Evolutionary conservation across 2,113 vertebrate species (phyloP).

Genomic region (Eulemur macaco): DNA sequence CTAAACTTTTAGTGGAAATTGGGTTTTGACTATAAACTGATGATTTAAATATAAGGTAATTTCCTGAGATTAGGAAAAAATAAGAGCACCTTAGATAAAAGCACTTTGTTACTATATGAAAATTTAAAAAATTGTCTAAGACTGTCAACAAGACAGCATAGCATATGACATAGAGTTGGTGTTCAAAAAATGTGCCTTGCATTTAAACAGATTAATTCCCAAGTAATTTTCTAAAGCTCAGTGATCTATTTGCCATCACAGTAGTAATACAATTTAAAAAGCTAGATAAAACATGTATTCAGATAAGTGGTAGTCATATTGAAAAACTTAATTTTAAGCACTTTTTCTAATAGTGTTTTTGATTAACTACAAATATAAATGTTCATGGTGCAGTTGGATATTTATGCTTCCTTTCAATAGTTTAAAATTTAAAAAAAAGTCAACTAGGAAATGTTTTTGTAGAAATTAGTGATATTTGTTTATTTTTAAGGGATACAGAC

Average conservation of each 20-base stretch:
- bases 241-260: background rate
- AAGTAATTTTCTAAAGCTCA: slow-evolving; percentile 38
- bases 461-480: background rate
- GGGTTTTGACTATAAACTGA: background rate
- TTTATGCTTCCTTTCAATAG: slow-evolving; percentile 15
- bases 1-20: slow-evolving; percentile 21
- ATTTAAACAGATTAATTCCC: slow-evolving; percentile 39
- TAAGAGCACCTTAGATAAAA: slow-evolving; percentile 18
- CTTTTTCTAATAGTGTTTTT: slow-evolving; percentile 25
- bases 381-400: slow-evolving; percentile 1
- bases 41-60: slow-evolving; percentile 23
- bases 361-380: slow-evolving; percentile 25
- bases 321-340: background rate
- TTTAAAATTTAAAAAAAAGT: background rate
- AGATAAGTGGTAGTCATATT: background rate
- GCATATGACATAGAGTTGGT: background rate
- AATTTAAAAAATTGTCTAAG: background rate
- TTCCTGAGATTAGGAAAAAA: slow-evolving; percentile 29
- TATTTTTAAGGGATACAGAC: slow-evolving; percentile 20
- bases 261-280: background rate
- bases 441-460: slow-evolving; percentile 6
- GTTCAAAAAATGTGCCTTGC: slow-evolving; percentile 35
- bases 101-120: background rate
- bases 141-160: background rate
- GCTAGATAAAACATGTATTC: background rate